Evolutionary conservation across 2,888 invertebrate species (phyloP).

Genomic region (Agriopis aurantiaria): DNA sequence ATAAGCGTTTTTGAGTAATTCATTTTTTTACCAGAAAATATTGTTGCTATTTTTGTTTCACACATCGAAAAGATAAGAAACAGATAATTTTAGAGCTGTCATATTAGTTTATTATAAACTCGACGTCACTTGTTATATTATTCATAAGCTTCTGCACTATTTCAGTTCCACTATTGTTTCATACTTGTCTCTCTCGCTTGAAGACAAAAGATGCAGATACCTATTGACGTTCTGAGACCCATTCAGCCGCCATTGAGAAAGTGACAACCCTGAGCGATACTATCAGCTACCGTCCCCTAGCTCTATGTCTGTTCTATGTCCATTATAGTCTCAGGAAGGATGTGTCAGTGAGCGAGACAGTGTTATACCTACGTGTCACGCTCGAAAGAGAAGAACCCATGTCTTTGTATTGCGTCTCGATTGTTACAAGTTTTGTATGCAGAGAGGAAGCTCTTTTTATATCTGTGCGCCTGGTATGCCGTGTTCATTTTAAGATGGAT

Average conservation of each 20-base stretch:
- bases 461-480: constrained; percentile 60
- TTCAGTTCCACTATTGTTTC: constrained; percentile 26
- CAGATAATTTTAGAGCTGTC: no score
- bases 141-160: constrained; percentile 5
- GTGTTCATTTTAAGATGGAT: constrained; percentile 53
- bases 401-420: constrained; percentile 76
- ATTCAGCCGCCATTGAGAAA: constrained; percentile 64
- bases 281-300: constrained; percentile 69
- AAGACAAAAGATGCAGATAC: constrained; percentile 53
- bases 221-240: constrained; percentile 58
- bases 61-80: no score
- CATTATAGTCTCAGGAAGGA: constrained; percentile 77
- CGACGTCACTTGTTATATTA: neutral
- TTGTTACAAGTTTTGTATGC: constrained; percentile 78
- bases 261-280: constrained; percentile 68
- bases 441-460: constrained; percentile 72
- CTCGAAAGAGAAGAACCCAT: constrained; percentile 74
- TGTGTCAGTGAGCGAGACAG: constrained; percentile 76
- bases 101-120: no score
- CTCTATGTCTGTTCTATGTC: constrained; percentile 55
- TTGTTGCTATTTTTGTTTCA: no score
- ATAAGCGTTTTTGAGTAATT: no score
- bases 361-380: constrained; percentile 71
- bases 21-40: no score
- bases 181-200: constrained; percentile 38